A percentile compares a stretch with the other conserved stretches of the same genome.
phyloP scores from a whole-genome alignment of 2,113 vertebrate species.

The Carollia perspicillata region DNA sequence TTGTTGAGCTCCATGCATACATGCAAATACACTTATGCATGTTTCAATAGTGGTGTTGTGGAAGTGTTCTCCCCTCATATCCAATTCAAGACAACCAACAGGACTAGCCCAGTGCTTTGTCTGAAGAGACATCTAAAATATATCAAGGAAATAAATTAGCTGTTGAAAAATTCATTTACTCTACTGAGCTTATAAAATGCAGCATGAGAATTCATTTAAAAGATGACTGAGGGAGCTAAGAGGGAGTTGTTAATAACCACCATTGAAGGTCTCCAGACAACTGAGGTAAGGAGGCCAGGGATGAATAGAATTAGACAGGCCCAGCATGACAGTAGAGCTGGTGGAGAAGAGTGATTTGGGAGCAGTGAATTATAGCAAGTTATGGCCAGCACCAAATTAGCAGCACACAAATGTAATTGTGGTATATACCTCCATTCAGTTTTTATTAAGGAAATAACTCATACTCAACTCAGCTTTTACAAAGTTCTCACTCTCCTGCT shows the following conservation, averaged over 20 bases:
- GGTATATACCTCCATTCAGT: conserved; percentile 46
- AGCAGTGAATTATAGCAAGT: neutral
- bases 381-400: neutral
- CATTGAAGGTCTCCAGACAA: neutral
- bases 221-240: neutral
- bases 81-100: conserved; percentile 65
- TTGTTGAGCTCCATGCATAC: neutral
- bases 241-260: neutral
- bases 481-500: neutral
- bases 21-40: conserved; percentile 66
- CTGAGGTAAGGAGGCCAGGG: neutral
- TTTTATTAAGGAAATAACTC: conserved; percentile 75
- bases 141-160: conserved; percentile 73
- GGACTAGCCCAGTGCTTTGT: conserved; percentile 32
- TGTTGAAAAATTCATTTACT: conserved; percentile 72
- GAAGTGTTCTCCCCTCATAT: conserved; percentile 64
- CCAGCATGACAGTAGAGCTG: rapidly evolving
- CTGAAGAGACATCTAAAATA: conserved; percentile 70
- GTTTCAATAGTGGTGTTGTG: conserved; percentile 53
- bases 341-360: neutral
- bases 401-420: neutral
- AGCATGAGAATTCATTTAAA: conserved; percentile 13
- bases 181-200: conserved; percentile 52
- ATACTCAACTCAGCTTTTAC: neutral
- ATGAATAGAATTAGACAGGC: neutral